Evolutionary conservation across 1,140 invertebrate species (phyloP), one percentile per base, ranked within the genome.

Genomic region (Mercenaria mercenaria): DNA sequence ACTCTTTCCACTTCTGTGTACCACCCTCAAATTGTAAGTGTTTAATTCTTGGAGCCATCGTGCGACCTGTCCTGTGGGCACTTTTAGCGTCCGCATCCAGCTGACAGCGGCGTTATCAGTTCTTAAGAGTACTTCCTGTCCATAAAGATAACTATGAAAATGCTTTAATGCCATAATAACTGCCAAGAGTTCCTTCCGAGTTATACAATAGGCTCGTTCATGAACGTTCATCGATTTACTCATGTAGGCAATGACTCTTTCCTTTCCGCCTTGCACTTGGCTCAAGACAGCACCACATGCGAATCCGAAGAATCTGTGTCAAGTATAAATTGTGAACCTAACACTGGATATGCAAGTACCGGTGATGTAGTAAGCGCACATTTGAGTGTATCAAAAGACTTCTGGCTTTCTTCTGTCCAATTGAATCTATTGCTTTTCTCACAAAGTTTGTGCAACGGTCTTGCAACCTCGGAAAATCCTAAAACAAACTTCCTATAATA

Each of bases 401-500:
- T 8, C 34, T 77, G 23, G 29, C 74, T 52, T 1, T 77, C 43
- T 1, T 52, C 26, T 32, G n/a, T 32, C 74, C 74, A 74, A 20
- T 11, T 74, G 26, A 74, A 74, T 8, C 34, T 13, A n/a, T 3
- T 13, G 23, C 41, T 39, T 26, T 39, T 74, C 37, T 74, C 50
- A 29, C 10, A 37, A 1, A 59, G 32, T 18, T 29, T 47, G 26
- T 59, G 50, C 79, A 96, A 91, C 23, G 95, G 96, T 26, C 83
- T 72, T 39, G 93, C 85, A 0, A 94, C 86, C 47, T 10, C 95
- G 59, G 23, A 59, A 59, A 26, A 94, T 93, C 13, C 74, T 92
- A 20, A 3, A 15, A 96, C 90, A 88, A 97, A 97, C 74, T 93
- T 94, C 0, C 93, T 88, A 91, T 96, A 96, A 91, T 96, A 96